A percentile compares a stretch with the other conserved stretches of the same genome.
Conservation (phyloP, 2,113 vertebrate genomes). For the Albula goreensis region DNA sequence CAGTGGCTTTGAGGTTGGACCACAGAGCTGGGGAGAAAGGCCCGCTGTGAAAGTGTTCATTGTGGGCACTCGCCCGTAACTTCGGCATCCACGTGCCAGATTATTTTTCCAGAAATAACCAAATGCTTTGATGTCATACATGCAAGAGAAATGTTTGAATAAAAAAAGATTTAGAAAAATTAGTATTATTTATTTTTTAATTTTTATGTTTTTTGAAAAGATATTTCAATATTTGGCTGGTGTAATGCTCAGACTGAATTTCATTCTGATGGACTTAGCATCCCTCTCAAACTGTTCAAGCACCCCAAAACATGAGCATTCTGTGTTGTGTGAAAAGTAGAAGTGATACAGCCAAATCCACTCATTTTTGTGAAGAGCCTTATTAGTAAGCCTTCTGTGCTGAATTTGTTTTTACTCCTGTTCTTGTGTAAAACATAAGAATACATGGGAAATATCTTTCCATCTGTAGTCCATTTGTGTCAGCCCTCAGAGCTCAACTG, state of each 20-base stretch:
- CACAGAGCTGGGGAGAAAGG: conserved; percentile 4
- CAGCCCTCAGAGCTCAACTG: background rate
- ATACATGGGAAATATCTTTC: background rate
- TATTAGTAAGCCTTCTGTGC: too few species aligned
- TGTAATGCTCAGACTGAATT: background rate
- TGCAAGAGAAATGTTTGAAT: too few species aligned
- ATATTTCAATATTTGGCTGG: background rate
- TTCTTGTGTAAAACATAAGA: background rate
- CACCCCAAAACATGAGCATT: background rate
- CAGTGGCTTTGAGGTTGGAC: conserved; percentile 9
- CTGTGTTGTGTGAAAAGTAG: background rate
- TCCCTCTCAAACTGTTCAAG: background rate
- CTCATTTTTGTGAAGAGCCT: background rate
- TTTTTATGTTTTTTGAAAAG: background rate
- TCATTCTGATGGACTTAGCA: background rate
- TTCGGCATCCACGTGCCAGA: background rate
- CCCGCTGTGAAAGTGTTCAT: background rate
- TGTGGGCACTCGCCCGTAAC: background rate
- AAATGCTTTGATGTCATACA: too few species aligned
- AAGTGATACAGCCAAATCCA: background rate
- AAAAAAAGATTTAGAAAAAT: too few species aligned
- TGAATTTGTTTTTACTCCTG: background rate
- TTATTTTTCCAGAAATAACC: too few species aligned
- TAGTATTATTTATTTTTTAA: too few species aligned
- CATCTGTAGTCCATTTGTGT: conserved; percentile 5